Evolutionary conservation across 1,140 invertebrate species (phyloP).

Genomic region (Drosophila sturtevanti): DNA sequence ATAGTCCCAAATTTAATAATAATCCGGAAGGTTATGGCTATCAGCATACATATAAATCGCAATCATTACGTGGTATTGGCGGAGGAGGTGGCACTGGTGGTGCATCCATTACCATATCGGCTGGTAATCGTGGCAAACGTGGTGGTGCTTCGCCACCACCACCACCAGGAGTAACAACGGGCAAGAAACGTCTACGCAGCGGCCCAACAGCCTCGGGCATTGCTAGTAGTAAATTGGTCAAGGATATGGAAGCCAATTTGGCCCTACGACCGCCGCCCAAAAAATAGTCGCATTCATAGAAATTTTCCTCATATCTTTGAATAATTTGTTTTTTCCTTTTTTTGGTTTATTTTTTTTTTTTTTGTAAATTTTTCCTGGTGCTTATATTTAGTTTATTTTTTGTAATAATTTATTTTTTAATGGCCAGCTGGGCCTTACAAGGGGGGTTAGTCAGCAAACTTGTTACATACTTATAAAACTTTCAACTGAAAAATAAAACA

Average conservation of each 20-base stretch:
- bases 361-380: conserved; percentile 21
- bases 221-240: conserved; percentile 24
- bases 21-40: conserved; percentile 81
- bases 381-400: conserved; percentile 16
- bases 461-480: conserved; percentile 3
- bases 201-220: conserved; percentile 5
- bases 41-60: conserved; percentile 73
- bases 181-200: conserved; percentile 55
- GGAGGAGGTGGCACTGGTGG: conserved; percentile 5
- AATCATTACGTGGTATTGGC: conserved; percentile 16
- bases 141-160: conserved; percentile 20
- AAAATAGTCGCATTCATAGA: conserved; percentile 35
- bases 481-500: conserved; percentile 5
- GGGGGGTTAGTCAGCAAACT: conserved; percentile 6
- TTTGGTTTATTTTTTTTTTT: neutral
- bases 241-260: conserved; percentile 75
- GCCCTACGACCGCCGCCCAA: conserved; percentile 78
- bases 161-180: conserved; percentile 25
- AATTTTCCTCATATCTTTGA: conserved; percentile 49
- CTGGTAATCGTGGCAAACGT: conserved; percentile 52
- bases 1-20: conserved; percentile 80
- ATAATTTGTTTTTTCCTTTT: neutral
- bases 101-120: neutral
- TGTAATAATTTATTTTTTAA: conserved; percentile 6
- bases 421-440: conserved; percentile 7